Conservation (phyloP, 2,113 vertebrate genomes). For the Barnardius zonarius region DNA sequence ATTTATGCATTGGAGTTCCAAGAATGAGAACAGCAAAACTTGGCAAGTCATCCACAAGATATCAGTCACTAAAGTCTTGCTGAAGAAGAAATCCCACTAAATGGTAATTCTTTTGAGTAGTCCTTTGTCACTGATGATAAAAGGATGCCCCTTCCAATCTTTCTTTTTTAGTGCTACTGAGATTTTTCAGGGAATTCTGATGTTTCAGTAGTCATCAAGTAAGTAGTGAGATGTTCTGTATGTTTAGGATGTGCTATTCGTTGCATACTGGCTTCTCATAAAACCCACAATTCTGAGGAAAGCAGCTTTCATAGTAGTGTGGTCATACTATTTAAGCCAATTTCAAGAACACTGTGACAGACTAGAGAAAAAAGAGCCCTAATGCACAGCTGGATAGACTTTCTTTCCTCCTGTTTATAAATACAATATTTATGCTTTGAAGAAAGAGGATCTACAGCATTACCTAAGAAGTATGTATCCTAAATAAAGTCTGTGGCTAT, state of each 20-base stretch:
- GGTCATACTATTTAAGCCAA: neutral
- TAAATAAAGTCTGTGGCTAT: neutral
- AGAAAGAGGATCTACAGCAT: neutral
- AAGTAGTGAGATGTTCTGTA: neutral
- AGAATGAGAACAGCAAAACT: neutral
- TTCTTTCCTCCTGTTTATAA: neutral
- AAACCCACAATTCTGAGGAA: neutral
- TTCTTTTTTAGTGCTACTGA: neutral
- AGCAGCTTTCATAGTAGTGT: neutral
- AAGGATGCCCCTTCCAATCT: neutral
- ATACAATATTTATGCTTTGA: neutral
- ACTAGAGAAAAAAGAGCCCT: neutral
- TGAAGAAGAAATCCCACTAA: neutral
- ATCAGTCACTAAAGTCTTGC: neutral
- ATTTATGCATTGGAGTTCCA: neutral
- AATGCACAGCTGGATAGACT: neutral
- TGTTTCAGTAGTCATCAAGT: neutral
- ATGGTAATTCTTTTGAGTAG: neutral
- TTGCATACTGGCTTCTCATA: neutral
- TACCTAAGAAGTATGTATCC: neutral
- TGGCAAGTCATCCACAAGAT: neutral
- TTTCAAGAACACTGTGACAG: neutral
- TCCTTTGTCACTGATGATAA: neutral
- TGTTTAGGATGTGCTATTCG: neutral
- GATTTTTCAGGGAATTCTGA: neutral